Conservation (phyloP, 1,140 invertebrate species). For the Acromyrmex echinatior region DNA sequence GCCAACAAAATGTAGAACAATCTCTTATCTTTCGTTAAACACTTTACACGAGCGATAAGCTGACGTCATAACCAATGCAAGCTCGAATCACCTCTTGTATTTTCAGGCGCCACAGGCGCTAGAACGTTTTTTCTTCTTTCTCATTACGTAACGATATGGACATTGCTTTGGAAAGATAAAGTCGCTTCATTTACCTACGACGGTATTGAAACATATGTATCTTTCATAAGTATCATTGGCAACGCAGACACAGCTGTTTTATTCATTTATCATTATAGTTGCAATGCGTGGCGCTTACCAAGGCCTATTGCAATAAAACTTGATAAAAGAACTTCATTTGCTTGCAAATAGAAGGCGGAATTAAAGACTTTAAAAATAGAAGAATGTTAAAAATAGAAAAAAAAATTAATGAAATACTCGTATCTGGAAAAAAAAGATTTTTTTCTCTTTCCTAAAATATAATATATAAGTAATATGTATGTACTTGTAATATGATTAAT, state of each 20-base stretch:
- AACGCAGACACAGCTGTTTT: constrained; percentile 33
- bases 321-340: background rate
- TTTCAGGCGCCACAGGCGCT: too few relatives aligned
- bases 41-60: constrained; percentile 29
- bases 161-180: constrained; percentile 26
- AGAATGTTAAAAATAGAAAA: background rate
- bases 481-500: background rate
- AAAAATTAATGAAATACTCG: background rate
- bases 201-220: constrained; percentile 12
- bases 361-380: background rate
- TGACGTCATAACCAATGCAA: constrained; percentile 14
- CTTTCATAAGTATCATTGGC: background rate
- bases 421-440: background rate
- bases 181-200: constrained; percentile 32
- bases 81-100: constrained; percentile 6
- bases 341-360: background rate
- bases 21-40: constrained; percentile 37
- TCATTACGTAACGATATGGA: constrained; percentile 20
- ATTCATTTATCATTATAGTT: constrained; percentile 6
- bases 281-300: background rate
- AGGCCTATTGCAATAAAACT: constrained; percentile 2
- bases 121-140: background rate
- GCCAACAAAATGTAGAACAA: constrained; percentile 27
- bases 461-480: background rate
- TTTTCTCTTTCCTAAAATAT: background rate